Evolutionary conservation across 2,113 vertebrate genomes (phyloP), one percentile per base, ranked within the genome.

Genomic region (Cololabis saira): DNA sequence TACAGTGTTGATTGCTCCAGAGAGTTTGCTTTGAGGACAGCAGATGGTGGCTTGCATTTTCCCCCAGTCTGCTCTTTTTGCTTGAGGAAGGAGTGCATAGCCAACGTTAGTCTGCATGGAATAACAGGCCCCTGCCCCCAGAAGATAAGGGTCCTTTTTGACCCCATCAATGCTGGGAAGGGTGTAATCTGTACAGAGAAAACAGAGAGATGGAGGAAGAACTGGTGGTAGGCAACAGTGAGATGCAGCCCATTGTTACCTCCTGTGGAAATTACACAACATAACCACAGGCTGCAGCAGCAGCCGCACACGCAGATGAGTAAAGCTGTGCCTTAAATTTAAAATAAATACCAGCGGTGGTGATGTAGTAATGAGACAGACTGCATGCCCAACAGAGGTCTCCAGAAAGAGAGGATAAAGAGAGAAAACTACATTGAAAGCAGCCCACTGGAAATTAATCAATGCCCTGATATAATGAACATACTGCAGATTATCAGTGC

Each of bases 61-160:
- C 15, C 45, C 45, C 62, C 60, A 6, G 18, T 58, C 53, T 48
- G 50, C 33, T 62, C 22, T 56, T 27, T 45, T 43, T 58, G 43
- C 37, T 18, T 13, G 33, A 67, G 59, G 30, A 55, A 62, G 22
- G 56, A 80, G 50, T 49, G 21, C 61, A 61, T 48, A 43, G 55
- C 67, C 49, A 40, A 27, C 67, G 64, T 52, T 48, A 33, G 22
- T 44, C 47, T 53, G 48, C 57, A 15, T 56, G 67, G 59, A 58
- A 67, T 66, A 68, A 50, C 40, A 44, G 54, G 59, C 58, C 69
- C 48, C 44, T 78, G 86, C 61, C 76, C 61, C 44, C 41, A 80
- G 78, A 66, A 74, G 84, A 88, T 83, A 74, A 79, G 77, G 21
- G 43, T 45, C 37, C 0, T 30, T 12, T 71, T 53, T 77, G 73